phyloP scores from a whole-genome alignment of 2,888 invertebrate genomes.

The Acholoe squamosa region DNA sequence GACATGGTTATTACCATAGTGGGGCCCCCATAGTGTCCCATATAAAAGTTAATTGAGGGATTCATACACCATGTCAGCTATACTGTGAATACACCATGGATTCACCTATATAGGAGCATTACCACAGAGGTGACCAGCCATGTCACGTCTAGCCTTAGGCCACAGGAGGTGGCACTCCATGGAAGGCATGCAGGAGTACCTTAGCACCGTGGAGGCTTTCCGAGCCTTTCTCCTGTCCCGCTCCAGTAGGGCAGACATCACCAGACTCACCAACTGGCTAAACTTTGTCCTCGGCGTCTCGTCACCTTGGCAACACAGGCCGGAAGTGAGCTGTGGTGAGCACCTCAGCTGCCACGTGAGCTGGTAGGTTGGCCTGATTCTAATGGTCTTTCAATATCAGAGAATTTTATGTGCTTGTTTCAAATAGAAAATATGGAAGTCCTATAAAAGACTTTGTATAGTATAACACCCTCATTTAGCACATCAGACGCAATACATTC shows the following conservation, averaged over 20 bases:
- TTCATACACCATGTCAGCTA: no score
- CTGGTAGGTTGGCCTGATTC: background rate
- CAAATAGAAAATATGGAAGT: no score
- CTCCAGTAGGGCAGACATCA: constrained; percentile 10
- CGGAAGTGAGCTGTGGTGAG: background rate
- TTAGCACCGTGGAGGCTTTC: constrained; percentile 40
- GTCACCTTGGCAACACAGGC: background rate
- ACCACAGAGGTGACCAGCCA: background rate
- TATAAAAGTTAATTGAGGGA: no score
- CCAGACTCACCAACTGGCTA: constrained; percentile 48
- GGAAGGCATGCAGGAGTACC: constrained; percentile 45
- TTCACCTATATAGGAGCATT: no score
- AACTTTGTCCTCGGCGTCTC: constrained; percentile 36
- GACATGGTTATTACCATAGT: no score
- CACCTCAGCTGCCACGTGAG: background rate
- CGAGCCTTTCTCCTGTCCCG: background rate
- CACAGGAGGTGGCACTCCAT: constrained; percentile 43
- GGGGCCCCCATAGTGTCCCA: no score
- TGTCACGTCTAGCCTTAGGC: background rate
- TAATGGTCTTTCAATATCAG: no score
- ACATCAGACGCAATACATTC: no score
- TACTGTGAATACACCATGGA: no score
- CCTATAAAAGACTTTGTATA: no score
- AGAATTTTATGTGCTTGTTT: no score
- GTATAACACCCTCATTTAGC: no score